Percentiles rank a stretch among this genome's conserved stretches.
phyloP scores from a whole-genome alignment of 2,797 vertebrate species.

The Balearica regulorum region DNA sequence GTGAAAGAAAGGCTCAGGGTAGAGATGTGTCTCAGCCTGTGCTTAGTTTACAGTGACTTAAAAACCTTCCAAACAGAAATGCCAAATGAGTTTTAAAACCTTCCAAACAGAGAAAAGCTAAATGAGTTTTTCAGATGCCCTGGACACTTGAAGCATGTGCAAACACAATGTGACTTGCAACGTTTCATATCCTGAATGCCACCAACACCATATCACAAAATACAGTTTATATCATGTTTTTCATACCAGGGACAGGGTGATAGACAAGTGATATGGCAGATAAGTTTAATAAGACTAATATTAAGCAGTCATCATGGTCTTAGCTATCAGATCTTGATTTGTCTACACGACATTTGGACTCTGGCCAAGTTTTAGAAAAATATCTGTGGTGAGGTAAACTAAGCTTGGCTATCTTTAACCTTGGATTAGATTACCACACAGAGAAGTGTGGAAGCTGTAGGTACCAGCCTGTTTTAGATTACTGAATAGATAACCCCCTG shows the following conservation, averaged over 20 bases:
- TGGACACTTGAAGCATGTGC: neutral
- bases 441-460: neutral
- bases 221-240: neutral
- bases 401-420: neutral
- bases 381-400: neutral
- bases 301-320: neutral
- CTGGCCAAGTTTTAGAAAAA: neutral
- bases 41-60: constrained; percentile 19
- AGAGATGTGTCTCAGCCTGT: neutral
- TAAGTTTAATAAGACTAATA: neutral
- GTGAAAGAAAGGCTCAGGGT: neutral
- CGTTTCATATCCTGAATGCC: neutral
- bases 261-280: neutral
- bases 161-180: neutral
- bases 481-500: neutral
- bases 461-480: neutral
- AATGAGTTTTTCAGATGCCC: constrained; percentile 65
- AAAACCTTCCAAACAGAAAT: constrained; percentile 39
- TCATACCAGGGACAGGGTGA: neutral
- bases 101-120: constrained; percentile 23
- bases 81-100: constrained; percentile 38
- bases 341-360: neutral
- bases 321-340: neutral
- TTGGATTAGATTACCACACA: neutral
- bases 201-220: neutral